Base-by-base conservation (phyloP, 2,888 invertebrate species). In the Limnephilus rhombicus region DNA sequence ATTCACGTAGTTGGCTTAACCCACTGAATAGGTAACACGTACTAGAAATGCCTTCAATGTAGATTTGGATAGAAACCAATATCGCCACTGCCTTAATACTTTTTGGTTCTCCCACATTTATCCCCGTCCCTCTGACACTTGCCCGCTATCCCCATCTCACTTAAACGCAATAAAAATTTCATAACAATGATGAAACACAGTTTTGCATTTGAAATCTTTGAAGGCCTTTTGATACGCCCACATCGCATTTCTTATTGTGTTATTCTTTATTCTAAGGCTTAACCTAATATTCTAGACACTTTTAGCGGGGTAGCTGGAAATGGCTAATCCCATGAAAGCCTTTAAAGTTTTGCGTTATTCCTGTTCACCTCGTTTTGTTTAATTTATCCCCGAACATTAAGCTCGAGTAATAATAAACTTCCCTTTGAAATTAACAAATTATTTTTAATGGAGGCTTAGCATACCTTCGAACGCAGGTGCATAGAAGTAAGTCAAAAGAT, bases 1-100 rank as follows among this genome's bases (percentile, higher is more conserved):
- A 86, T 86, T 29, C 86, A 86, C 86, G 86, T 86, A 45, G 41
- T 86, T 86, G 86, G 37, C 49, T 86, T 86, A n/a, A 86, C 86
- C 86, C 86, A 49, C 49, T 49, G 49, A 49, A 49, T 15, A 49
- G 49, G 9, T 49, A 49, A 49, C 12, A 3, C 49, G 49, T 11
- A 3, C 49, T 49, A 49, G 49, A 49, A 49, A 49, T 49, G 49
- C 49, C 15, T 49, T 49, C 15, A 13, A 49, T 49, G 3, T 13
- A 49, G 15, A 49, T 49, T 49, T 49, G 49, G 15, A 49, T 49
- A 3, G 3, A 15, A 49, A 49, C 49, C 45, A 45, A 45, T 45
- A 45, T 45, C 45, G 12, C 45, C 13, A 49, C 49, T 15, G 13
- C 3, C 15, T 49, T 49, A 49, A 4, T 15, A 49, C 3, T 15